These are phyloP conservation scores for Artibeus jamaicensis DNA, from an alignment of 2,797 vertebrate genomes.

Conservation along the genomic window DNA sequence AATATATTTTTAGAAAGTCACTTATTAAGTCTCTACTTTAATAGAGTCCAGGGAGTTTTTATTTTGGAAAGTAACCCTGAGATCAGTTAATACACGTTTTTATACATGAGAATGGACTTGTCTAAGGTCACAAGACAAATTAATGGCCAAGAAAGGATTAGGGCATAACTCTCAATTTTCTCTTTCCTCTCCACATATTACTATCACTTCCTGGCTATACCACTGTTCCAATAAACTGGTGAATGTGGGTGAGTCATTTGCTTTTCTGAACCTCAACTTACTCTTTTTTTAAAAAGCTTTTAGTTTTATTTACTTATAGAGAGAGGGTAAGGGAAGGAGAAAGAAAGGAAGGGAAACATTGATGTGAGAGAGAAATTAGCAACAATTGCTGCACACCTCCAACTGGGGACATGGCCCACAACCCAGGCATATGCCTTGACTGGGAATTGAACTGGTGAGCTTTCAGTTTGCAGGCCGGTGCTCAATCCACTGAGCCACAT, in stretches of 20 bases:
- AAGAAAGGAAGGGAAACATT: no score
- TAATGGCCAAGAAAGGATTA: background rate
- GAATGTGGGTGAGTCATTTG: background rate
- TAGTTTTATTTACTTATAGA: background rate
- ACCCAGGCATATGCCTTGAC: no score
- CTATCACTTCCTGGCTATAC: background rate
- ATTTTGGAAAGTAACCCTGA: background rate
- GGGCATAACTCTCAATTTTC: background rate
- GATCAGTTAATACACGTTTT: background rate
- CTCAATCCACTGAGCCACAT: no score
- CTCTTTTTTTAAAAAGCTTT: no score
- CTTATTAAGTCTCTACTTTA: background rate
- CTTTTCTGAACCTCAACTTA: background rate
- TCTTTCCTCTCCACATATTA: background rate
- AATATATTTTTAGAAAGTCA: no score
- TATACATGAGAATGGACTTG: background rate
- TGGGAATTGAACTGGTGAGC: no score
- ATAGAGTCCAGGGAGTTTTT: background rate
- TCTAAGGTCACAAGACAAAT: background rate
- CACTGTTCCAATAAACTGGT: background rate
- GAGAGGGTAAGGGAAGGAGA: no score
- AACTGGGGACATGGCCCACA: no score
- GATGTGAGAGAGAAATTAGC: no score
- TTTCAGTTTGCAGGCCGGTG: no score
- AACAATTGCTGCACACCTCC: no score